Percentiles rank a stretch among this genome's conserved stretches.
These are phyloP conservation scores for Hoplostethus atlanticus DNA, from an alignment of 2,797 vertebrate species.

Conservation along the genomic window DNA sequence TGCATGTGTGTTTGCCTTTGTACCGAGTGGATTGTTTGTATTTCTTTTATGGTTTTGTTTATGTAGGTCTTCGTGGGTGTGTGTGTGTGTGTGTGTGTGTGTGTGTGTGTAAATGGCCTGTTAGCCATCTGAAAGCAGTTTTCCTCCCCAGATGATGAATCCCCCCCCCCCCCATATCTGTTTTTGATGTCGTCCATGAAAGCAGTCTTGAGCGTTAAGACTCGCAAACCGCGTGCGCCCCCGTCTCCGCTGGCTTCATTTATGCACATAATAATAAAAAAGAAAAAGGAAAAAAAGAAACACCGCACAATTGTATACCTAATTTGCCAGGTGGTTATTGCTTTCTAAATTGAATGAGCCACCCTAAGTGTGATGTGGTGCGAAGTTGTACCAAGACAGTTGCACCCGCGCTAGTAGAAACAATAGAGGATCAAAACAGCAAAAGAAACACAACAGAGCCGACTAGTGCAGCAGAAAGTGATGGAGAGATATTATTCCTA, in stretches of 20 bases:
- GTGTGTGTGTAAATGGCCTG: constrained; percentile 68
- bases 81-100: constrained; percentile 15
- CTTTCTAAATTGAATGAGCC: constrained; percentile 82
- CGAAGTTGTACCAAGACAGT: constrained; percentile 66
- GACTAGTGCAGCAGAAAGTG: constrained; percentile 31
- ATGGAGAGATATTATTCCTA: constrained; percentile 34
- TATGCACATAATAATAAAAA: constrained; percentile 68
- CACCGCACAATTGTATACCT: constrained; percentile 74
- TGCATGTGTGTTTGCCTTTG: constrained; percentile 57
- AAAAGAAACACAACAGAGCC: constrained; percentile 42
- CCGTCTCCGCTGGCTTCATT: constrained; percentile 77
- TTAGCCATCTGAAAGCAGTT: constrained; percentile 84
- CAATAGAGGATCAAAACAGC: constrained; percentile 55
- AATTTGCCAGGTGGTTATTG: constrained; percentile 84
- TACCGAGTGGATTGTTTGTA: constrained; percentile 68
- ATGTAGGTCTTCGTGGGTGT: constrained; percentile 41
- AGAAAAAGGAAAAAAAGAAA: constrained; percentile 48
- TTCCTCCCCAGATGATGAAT: constrained; percentile 76
- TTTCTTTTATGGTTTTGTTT: constrained; percentile 66
- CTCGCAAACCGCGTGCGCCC: constrained; percentile 54
- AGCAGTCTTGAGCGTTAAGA: constrained; percentile 68
- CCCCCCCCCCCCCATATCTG: constrained; percentile 63
- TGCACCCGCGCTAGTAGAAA: constrained; percentile 59
- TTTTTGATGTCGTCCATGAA: constrained; percentile 79
- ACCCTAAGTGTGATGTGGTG: constrained; percentile 76